Evolutionary conservation across 1,140 invertebrate species (phyloP), one percentile per base, ranked within the genome.

Genomic region (Chionoecetes opilio): DNA sequence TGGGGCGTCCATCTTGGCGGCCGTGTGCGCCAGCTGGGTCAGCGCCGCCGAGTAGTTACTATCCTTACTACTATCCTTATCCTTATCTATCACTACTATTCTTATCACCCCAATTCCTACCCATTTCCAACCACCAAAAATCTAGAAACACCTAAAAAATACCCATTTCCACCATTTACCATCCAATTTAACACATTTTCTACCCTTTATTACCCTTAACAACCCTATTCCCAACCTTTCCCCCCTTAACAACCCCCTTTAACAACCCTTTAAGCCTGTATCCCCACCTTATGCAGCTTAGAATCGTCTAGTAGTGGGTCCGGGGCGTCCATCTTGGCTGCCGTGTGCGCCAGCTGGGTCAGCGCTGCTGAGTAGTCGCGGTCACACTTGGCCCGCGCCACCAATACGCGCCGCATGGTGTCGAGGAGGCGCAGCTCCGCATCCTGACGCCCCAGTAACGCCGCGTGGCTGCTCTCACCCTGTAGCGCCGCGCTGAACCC

Each of bases 341-440:
- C 98, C 96, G 99, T 98, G 82, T 97, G 97, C 26, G 98, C 98
- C 2, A 99, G 98, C 3, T 98, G 98, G 82, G 98, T 98, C 41
- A 99, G 97, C 0, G 98, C 98, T 0, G 98, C 97, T 0, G 99
- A 98, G 97, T 99, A 99, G 96, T 99, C 99, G 91, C 98, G 97
- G 97, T 99, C 99, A 96, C 98, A 99, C 97, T 99, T 99, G 96
- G 99, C 98, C 97, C 99, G 98, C 53, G 98, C 98, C 91, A 98
- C 97, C 29, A 99, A 97, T 96, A 98, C 99, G 85, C 98, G 97
- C 96, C 98, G 98, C 98, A 99, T 99, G 93, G 98, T 98, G 96
- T 99, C 99, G 97, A 99, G 97, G 14, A 99, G 98, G 94, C 98
- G 98, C 38, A 99, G 97, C 97, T 99, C 99, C 17, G 98, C 98